phyloP scores from a whole-genome alignment of 2,113 vertebrate species.

The Anthoscopus minutus region DNA sequence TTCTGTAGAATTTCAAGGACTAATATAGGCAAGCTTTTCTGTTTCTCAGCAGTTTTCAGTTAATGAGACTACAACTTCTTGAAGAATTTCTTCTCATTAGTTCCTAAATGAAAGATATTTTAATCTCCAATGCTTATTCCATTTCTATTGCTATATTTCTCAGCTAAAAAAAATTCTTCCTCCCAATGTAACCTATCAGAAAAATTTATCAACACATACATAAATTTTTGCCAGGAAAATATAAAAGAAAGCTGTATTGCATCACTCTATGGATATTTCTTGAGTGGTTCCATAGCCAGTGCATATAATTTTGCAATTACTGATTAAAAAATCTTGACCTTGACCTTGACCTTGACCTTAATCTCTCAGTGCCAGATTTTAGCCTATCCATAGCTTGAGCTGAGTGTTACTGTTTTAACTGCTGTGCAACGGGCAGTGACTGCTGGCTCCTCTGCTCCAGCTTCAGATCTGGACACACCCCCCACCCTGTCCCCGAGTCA shows the following conservation, averaged over 20 bases:
- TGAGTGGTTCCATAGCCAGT: neutral
- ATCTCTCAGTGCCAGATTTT: neutral
- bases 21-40: neutral
- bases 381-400: neutral
- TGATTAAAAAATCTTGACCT: neutral
- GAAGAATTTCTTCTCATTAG: neutral
- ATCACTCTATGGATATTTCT: neutral
- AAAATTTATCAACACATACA: neutral
- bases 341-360: neutral
- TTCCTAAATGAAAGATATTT: neutral
- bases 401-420: neutral
- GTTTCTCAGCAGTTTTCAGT: neutral
- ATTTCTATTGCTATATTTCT: neutral
- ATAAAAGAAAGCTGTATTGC: neutral
- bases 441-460: neutral
- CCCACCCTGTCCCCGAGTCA: fast-evolving
- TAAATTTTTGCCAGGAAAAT: neutral
- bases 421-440: neutral
- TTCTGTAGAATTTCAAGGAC: neutral
- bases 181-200: neutral
- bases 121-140: neutral
- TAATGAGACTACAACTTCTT: neutral
- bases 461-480: neutral
- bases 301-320: neutral
- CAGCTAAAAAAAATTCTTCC: neutral